These are phyloP conservation scores for Stegodyphus mimosarum DNA, from an alignment of 1,140 invertebrate genomes.

Conservation along the genomic window DNA sequence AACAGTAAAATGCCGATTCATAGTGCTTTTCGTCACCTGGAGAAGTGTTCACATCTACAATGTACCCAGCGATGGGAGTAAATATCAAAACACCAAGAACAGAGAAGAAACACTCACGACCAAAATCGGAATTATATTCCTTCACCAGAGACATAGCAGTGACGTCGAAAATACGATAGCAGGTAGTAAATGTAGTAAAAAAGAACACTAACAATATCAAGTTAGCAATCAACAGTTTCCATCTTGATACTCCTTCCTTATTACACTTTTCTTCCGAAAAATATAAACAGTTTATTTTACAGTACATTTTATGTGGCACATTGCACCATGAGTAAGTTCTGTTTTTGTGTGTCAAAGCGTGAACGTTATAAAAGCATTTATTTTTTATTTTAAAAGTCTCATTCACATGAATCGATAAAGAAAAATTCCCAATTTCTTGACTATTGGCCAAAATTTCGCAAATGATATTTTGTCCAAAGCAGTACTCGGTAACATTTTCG, in stretches of 20 bases:
- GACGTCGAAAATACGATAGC: slow-evolving; percentile 26
- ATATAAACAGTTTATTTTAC: background rate
- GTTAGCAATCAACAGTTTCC: background rate
- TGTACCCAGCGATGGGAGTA: slow-evolving; percentile 4
- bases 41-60: background rate
- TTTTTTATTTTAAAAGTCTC: background rate
- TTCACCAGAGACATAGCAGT: slow-evolving; percentile 16
- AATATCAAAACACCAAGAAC: slow-evolving; percentile 3
- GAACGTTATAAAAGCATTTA: background rate
- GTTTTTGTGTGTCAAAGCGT: background rate
- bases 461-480: background rate
- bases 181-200: background rate
- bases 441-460: background rate
- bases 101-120: slow-evolving; percentile 18
- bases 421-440: background rate
- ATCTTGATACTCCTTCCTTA: background rate
- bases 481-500: background rate
- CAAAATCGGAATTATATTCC: slow-evolving; percentile 36
- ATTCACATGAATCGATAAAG: background rate
- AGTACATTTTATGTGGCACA: background rate
- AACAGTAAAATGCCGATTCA: slow-evolving; percentile 6
- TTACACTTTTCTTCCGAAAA: background rate
- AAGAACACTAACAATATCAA: background rate
- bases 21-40: slow-evolving; percentile 15
- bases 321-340: background rate